phyloP scores from a whole-genome alignment of 2,113 vertebrate genomes.

The Elanus axillaris region DNA sequence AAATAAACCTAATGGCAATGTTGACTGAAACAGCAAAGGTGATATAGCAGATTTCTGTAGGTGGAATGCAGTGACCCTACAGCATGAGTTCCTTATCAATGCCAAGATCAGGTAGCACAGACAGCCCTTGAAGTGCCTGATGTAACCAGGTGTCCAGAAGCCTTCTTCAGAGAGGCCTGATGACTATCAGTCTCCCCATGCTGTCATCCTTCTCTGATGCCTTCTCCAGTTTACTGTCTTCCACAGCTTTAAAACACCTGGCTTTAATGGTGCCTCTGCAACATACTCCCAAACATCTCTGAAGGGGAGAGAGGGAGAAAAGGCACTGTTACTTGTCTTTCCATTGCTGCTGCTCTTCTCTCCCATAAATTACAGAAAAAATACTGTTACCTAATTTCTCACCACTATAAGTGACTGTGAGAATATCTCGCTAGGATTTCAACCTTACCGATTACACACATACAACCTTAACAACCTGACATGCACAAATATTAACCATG shows the following conservation, averaged over 20 bases:
- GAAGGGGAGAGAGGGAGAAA: neutral
- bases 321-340: neutral
- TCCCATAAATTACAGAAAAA: neutral
- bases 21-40: neutral
- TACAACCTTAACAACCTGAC: neutral
- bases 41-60: neutral
- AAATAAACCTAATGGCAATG: neutral
- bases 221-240: neutral
- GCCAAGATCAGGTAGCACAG: neutral
- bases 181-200: neutral
- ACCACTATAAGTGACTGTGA: neutral
- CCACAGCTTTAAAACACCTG: neutral
- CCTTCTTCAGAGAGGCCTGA: neutral
- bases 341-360: neutral
- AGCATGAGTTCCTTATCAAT: neutral
- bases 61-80: neutral
- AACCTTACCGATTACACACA: neutral
- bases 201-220: neutral
- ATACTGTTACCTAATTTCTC: neutral
- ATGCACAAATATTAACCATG: neutral
- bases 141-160: rapidly evolving
- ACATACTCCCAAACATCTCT: neutral
- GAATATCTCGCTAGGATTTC: neutral
- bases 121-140: neutral
- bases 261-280: neutral